Conservation (phyloP, 2,113 vertebrate species). For the Psittacara wagleri region DNA sequence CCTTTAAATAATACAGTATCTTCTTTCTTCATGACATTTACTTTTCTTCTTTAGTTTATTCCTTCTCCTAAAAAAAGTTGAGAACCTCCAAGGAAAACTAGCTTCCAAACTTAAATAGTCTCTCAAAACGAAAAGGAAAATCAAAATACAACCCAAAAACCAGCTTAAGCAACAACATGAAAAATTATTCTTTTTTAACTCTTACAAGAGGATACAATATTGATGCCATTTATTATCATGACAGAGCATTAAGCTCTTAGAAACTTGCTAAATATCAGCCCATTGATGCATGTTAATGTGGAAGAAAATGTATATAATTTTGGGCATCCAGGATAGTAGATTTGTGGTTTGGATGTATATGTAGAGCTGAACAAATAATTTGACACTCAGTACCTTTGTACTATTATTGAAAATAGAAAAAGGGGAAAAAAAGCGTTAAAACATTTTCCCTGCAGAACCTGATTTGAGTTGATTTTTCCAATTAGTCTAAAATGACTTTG, state of each 20-base stretch:
- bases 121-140: not conserved
- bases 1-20: not conserved
- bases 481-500: not conserved
- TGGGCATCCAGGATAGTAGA: not conserved
- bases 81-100: not conserved
- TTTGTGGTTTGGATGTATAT: not conserved
- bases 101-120: not conserved
- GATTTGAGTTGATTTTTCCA: not conserved
- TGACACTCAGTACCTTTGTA: not conserved
- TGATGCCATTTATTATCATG: not conserved
- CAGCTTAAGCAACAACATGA: not conserved
- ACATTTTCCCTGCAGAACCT: not conserved
- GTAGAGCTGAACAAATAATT: not conserved
- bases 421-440: not conserved
- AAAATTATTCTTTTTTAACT: not conserved
- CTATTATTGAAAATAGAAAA: not conserved
- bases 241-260: not conserved
- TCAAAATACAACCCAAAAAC: not conserved
- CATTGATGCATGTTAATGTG: not conserved
- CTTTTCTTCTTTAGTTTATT: constrained; percentile 30
- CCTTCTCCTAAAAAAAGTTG: not conserved
- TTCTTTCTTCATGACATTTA: constrained; percentile 11
- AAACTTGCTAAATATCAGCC: not conserved
- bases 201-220: not conserved
- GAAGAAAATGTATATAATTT: not conserved